phyloP scores from a whole-genome alignment of 2,797 vertebrate genomes.

The Heterohyrax brucei region DNA sequence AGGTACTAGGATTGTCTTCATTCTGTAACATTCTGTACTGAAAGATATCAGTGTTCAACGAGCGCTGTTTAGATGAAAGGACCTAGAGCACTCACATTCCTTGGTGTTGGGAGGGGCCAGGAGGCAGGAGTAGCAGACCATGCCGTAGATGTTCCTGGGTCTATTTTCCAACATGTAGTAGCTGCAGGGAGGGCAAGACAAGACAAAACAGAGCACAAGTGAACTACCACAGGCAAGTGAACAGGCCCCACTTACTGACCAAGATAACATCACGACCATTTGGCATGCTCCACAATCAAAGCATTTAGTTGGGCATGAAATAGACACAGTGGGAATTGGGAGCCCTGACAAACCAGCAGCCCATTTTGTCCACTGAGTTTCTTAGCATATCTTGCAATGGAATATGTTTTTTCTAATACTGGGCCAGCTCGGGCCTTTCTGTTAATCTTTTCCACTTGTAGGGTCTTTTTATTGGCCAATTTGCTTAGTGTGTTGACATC shows the following conservation, averaged over 20 bases:
- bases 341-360: background rate
- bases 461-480: background rate
- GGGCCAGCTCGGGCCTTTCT: background rate
- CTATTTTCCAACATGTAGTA: constrained; percentile 98
- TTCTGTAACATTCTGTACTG: background rate
- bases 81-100: constrained; percentile 94
- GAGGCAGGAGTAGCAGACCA: constrained; percentile 98
- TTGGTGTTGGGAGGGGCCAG: constrained; percentile 96
- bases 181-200: constrained; percentile 89
- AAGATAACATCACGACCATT: constrained; percentile 59
- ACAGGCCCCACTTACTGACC: constrained; percentile 70
- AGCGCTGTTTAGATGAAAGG: background rate
- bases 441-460: background rate
- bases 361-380: constrained; percentile 56
- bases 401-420: background rate
- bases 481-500: background rate
- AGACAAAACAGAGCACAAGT: constrained; percentile 81
- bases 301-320: constrained; percentile 76
- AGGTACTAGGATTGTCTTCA: too few relatives aligned
- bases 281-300: constrained; percentile 48
- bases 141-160: constrained; percentile 96
- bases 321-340: constrained; percentile 47
- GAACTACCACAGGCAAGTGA: constrained; percentile 52
- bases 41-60: background rate
- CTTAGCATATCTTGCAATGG: constrained; percentile 72